Conservation (phyloP, 2,797 vertebrate genomes). For the Kryptopterus vitreolus region DNA sequence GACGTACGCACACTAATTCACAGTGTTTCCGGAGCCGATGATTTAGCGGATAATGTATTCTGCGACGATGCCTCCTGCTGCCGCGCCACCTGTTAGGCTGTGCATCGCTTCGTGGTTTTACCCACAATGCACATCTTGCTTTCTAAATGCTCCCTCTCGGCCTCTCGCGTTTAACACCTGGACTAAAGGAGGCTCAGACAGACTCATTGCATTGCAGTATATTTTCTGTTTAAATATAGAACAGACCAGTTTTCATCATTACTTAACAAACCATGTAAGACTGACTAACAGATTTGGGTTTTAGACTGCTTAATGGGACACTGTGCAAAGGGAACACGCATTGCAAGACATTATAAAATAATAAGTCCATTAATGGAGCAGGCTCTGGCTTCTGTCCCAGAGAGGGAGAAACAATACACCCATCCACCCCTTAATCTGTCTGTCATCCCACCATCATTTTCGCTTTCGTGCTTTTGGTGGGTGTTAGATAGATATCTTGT, state of each 20-base stretch:
- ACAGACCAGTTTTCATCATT: constrained; percentile 5
- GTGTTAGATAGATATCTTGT: background rate
- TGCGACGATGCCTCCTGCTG: constrained; percentile 70
- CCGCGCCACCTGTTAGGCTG: constrained; percentile 70
- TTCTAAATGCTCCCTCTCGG: background rate
- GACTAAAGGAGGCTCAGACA: constrained; percentile 5
- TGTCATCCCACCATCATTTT: background rate
- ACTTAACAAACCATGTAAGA: constrained; percentile 5
- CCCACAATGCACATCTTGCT: constrained; percentile 41
- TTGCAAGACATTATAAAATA: constrained; percentile 62
- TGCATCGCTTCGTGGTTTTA: constrained; percentile 36
- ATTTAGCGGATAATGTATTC: constrained; percentile 72
- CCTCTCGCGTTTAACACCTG: background rate
- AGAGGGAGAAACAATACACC: constrained; percentile 11
- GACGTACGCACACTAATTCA: constrained; percentile 48
- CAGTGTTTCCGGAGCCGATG: constrained; percentile 56
- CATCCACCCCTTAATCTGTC: constrained; percentile 20
- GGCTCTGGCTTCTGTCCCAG: constrained; percentile 40
- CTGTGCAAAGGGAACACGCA: background rate
- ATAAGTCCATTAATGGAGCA: constrained; percentile 67
- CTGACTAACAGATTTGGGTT: background rate
- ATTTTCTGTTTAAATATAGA: constrained; percentile 18
- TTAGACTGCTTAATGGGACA: background rate
- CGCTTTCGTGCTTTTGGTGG: constrained; percentile 7
- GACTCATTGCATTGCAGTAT: background rate